Evolutionary conservation across 2,888 invertebrate species (phyloP), one percentile per base, ranked within the genome.

Genomic region (Lysandra coridon): DNA sequence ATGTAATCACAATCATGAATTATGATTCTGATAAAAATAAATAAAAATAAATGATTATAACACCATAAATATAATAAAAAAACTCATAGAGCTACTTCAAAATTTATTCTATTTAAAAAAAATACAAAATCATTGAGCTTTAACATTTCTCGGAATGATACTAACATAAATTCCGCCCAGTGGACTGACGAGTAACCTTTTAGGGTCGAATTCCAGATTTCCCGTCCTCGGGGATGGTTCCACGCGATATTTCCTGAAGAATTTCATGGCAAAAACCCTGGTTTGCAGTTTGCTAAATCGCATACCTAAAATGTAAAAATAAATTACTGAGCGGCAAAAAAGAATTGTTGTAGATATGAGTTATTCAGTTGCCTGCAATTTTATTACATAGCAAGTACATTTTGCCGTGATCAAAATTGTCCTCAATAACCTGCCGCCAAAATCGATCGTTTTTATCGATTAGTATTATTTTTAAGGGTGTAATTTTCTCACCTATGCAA

Each of bases 401-500:
- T 49, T 49, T 49, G 10, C 10, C 49, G 49, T 49, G 49, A 49
- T 49, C 7, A 44, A 44, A 40, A 10, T 44, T 44, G 44, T 44
- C 44, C 49, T 49, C 2, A 49, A 49, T 49, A 44, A 10, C 44
- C 10, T 44, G 49, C 10, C 12, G 0, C 49, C 49, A 49, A 49
- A 44, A 49, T 49, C 12, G 10, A 10, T 49, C 49, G 49, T 49
- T 23, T 23, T 23, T 23, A 23, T 23, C 23, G 23, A 23, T 12
- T 49, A 12, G 2, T n/a, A 60, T 60, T 5, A 2, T 7, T 23
- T 23, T 62, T 7, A 23, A 23, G 6, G n/a, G 6, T 62, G 2
- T 7, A 7, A 37, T 69, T 74, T 73, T 83, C 88, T 87, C 83
- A 92, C 92, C 92, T 12, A 92, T 90, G 81, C 93, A 93, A 80